Evolutionary conservation across 2,797 vertebrate species (phyloP), one percentile per base, ranked within the genome.

Genomic region (Mormyrus hasselquistii): DNA sequence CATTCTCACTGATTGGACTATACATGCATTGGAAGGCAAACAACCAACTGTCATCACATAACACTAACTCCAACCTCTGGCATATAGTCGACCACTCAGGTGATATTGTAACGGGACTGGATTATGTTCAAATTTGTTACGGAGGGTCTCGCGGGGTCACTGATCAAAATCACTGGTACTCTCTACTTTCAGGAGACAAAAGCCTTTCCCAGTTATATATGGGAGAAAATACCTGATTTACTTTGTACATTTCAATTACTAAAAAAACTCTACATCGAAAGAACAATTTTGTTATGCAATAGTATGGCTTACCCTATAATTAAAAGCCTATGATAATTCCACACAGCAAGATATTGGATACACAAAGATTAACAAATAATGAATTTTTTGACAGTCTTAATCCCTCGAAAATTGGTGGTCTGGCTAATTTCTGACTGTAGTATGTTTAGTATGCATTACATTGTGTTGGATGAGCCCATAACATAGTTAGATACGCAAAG

Each of bases 171-270:
- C 7, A 85, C 62, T 65, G 29, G n/a, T 22, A 47, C 22, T 14
- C n/a, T 79, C 19, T 86, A 25, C 19, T 47, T 41, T 2, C 41
- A 57, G 34, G 22, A 52, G 50, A 83, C 44, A 47, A 10, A 83
- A 41, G 22, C 9, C 88, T 41, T 34, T 41, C 85, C 44, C 44
- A 59, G 69, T 69, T 41, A 41, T 47, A 50, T 69, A 53, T 41
- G 88, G 59, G 38, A 89, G 88, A 86, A 89, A 73, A 89, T 86
- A 53, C 41, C 22, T 55, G 38, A 57, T 25, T 34, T 29, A 44
- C 38, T 44, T 29, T 3, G 88, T 16, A 52, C 5, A 84, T 88
- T 83, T 57, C 22, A 84, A 87, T 65, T 65, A 57, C 41, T 44
- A 87, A 69, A 87, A 25, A 44, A 82, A n/a, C 76, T n/a, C 19